Evolutionary conservation across 2,888 invertebrate species (phyloP).

Genomic region (Limnephilus auricula): DNA sequence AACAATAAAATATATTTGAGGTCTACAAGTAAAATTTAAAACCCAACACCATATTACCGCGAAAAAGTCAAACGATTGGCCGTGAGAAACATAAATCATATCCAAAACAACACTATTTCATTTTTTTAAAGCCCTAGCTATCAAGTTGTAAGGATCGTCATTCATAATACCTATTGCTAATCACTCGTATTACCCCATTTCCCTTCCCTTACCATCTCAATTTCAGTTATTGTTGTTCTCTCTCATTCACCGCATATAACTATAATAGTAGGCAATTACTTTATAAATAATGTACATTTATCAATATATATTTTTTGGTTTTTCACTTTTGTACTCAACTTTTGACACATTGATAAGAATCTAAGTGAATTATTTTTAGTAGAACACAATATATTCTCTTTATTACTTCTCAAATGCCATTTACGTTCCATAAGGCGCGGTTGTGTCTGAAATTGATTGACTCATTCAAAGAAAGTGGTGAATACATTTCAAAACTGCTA

Average conservation of each 20-base stretch:
- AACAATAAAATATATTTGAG: too few relatives aligned
- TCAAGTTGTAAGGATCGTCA: neutral
- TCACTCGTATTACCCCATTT: neutral
- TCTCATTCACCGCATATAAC: neutral
- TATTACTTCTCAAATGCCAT: neutral
- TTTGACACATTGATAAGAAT: neutral
- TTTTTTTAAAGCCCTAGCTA: neutral
- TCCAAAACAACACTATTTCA: neutral
- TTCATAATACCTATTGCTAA: neutral
- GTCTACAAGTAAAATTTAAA: neutral
- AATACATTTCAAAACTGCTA: neutral
- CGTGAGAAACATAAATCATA: neutral
- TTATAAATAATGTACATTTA: neutral
- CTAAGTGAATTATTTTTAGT: neutral
- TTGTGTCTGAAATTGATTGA: neutral
- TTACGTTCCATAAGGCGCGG: neutral
- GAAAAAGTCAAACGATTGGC: neutral
- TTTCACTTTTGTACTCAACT: neutral
- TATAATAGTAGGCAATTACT: neutral
- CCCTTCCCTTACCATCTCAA: neutral
- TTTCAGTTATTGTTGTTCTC: neutral
- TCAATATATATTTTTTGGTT: neutral
- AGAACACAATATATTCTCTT: neutral
- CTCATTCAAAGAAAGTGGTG: neutral
- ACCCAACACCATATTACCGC: neutral